phyloP scores from a whole-genome alignment of 1,140 invertebrate species.

The Centruroides sculpturatus region DNA sequence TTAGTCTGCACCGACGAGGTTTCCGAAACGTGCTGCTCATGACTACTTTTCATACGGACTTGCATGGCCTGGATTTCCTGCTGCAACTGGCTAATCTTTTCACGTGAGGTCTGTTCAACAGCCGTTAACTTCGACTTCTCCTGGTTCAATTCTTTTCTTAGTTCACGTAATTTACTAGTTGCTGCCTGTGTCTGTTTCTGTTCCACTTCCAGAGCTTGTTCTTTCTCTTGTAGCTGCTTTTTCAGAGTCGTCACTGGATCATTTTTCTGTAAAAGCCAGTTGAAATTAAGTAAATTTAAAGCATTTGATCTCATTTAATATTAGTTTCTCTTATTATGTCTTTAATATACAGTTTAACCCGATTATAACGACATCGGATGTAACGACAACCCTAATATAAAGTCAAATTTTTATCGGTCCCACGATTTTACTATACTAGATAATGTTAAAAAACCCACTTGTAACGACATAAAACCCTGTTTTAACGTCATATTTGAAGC shows the following conservation, averaged over 20 bases:
- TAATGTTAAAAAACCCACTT: no score
- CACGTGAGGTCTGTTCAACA: conserved; percentile 40
- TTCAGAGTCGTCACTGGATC: conserved; percentile 21
- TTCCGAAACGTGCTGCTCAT: conserved; percentile 40
- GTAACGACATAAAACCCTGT: no score
- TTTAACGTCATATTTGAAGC: no score
- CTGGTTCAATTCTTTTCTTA: conserved; percentile 50
- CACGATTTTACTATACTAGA: no score
- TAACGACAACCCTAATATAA: no score
- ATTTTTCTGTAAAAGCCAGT: no score
- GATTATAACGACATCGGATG: no score
- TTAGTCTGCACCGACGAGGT: conserved; percentile 33
- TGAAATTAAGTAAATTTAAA: no score
- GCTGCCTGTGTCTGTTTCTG: conserved; percentile 14
- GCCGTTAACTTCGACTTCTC: conserved; percentile 42
- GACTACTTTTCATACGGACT: conserved; percentile 41
- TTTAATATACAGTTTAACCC: no score
- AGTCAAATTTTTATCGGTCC: no score
- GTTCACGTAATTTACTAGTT: conserved; percentile 43
- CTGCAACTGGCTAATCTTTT: conserved; percentile 33
- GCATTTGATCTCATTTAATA: no score
- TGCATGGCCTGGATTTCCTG: conserved; percentile 43
- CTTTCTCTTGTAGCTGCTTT: conserved; percentile 29
- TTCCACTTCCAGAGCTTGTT: conserved; percentile 28
- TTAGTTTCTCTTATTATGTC: no score